Evolutionary conservation across 92 coral and sea anemone genomes (phyloP), one percentile per base, ranked within the genome.

Genomic region (Phenganax subtilis): DNA sequence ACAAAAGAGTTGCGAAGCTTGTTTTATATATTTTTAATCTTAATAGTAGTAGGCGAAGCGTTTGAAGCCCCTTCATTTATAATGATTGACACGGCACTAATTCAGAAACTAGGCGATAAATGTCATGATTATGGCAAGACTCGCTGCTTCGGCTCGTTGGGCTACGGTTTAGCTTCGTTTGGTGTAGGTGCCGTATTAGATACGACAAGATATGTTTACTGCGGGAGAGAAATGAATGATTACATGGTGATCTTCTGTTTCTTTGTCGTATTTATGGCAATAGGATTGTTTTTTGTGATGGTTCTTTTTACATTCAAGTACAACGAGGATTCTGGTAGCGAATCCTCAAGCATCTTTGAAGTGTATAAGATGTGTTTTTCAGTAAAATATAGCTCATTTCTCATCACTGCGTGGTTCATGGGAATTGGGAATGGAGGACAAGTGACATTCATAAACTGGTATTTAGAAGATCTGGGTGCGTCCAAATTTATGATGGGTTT

Each of bases 61-160:
- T 90, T 94, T 15, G 98, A 94, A 75, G 98, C 97, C 6, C 98
- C 98, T 1, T 89, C 98, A 15, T 94, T 94, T 66, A 89, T 94
- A 10, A 86, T 94, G 88, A 84, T 93, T 5, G 98, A 94, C 88
- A 90, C 98, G 3, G 98, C 96, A 5, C 80, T 94, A 55, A 75
- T 94, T 12, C 98, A 94, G 59, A 89, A 94, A 61, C 85, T 94
- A 12, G 92, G 93, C 47, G 96, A 94, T 7, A 89, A 83, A 84
- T 85, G 87, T 83, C 89, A 90, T 68, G 87, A 94, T 44, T 94
- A 94, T 79, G 98, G 98, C 5, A 94, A 94, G 82, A 94, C 98
- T 55, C 86, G 98, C 54, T 68, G 92, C 61, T 94, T 90, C 81
- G 98, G 98, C 7, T 92, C 96, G 37, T 72, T 94, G 31, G 98